Conservation (phyloP, 2,888 invertebrate species). For the Eueremaeus valkanovi region DNA sequence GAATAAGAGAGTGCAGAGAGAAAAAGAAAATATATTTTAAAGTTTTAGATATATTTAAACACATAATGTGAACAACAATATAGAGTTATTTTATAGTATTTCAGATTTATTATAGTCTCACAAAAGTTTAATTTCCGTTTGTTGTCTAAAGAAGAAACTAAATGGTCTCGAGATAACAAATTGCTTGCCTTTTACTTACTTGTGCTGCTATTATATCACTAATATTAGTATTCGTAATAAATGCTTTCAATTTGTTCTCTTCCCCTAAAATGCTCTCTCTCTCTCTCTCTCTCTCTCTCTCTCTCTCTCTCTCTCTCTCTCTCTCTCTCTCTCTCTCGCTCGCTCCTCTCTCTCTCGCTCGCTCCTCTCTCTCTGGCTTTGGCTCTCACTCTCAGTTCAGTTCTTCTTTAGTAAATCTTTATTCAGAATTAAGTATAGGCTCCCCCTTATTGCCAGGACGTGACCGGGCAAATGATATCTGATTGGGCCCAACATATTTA, state of each 20-base stretch:
- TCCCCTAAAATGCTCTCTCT: slow-evolving; percentile 14
- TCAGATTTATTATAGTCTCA: slow-evolving; percentile 35
- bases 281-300: slow-evolving; percentile 19
- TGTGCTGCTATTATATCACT: slow-evolving; percentile 30
- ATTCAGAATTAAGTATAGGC: slow-evolving; percentile 21
- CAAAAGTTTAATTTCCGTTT: slow-evolving; percentile 41
- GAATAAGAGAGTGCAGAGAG: too few species aligned
- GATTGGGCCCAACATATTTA: slow-evolving; percentile 32
- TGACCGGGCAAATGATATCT: slow-evolving; percentile 36
- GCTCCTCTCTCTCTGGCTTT: not conserved
- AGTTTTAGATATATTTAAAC: slow-evolving; percentile 19
- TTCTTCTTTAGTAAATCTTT: slow-evolving; percentile 15
- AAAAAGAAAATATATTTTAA: slow-evolving; percentile 17
- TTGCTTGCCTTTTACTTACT: slow-evolving; percentile 30
- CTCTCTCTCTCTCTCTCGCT: not conserved
- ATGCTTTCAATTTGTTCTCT: slow-evolving; percentile 30
- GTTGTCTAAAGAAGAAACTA: slow-evolving; percentile 34
- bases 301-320: slow-evolving; percentile 19
- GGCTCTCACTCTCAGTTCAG: too few species aligned
- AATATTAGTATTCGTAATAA: slow-evolving; percentile 33
- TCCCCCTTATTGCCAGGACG: slow-evolving; percentile 39
- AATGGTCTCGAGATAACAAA: slow-evolving; percentile 37
- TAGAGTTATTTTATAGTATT: slow-evolving; percentile 24
- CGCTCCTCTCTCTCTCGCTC: not conserved
- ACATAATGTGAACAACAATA: slow-evolving; percentile 5